Conservation (phyloP, 2,113 vertebrate species). For the sheep (Ovis aries) region DNA sequence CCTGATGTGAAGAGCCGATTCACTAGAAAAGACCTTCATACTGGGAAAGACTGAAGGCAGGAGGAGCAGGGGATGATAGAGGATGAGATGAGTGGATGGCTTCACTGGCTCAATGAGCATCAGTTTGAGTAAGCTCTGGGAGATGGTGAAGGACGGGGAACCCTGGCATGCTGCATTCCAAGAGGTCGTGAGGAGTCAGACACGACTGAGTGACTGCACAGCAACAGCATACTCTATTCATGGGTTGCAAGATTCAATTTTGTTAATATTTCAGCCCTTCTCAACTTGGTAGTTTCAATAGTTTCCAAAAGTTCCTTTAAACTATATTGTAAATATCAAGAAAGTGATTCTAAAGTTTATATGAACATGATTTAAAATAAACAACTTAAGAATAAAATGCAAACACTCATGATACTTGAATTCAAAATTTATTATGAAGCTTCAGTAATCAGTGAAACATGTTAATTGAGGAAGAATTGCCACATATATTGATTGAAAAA, state of each 20-base stretch:
- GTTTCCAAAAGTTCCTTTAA: too few relatives aligned
- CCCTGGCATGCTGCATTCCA: neutral
- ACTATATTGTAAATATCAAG: neutral
- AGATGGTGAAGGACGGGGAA: neutral
- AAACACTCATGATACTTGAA: neutral
- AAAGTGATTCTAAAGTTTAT: neutral
- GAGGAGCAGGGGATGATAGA: neutral
- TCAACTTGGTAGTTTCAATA: neutral
- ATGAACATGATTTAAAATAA: neutral
- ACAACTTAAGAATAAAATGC: neutral
- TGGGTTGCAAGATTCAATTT: neutral
- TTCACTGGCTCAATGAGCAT: neutral
- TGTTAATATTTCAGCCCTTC: neutral
- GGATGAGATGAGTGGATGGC: neutral
- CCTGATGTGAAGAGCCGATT: too few relatives aligned
- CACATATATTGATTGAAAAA: neutral
- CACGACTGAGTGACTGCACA: neutral
- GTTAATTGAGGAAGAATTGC: neutral
- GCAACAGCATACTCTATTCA: neutral
- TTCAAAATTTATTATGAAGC: neutral
- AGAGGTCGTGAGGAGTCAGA: too few relatives aligned
- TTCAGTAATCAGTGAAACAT: neutral
- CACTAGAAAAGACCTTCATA: too few relatives aligned
- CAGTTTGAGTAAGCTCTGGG: neutral
- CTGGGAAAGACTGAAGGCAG: neutral